A percentile compares a stretch with the other conserved stretches of the same genome.
Conservation (phyloP, 2,888 invertebrate species). For the Dione juno region DNA sequence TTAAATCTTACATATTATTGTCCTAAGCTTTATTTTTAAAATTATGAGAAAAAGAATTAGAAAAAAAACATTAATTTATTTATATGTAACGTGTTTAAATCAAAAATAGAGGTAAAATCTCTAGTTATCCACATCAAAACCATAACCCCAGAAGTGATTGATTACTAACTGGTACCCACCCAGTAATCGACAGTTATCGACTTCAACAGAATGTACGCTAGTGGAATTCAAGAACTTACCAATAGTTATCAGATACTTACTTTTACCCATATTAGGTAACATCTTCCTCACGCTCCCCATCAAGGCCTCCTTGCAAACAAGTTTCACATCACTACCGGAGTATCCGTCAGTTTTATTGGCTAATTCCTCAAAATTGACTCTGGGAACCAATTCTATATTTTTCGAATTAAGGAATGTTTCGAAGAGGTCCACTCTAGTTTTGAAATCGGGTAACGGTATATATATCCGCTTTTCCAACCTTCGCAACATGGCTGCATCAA, state of each 20-base stretch:
- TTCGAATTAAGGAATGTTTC: constrained; percentile 82
- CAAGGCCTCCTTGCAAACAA: constrained; percentile 94
- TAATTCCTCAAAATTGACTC: constrained; percentile 74
- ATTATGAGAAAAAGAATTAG: too few relatives aligned
- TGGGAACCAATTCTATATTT: constrained; percentile 71
- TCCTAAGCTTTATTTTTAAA: too few relatives aligned
- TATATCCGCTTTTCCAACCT: constrained; percentile 94
- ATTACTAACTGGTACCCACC: too few relatives aligned
- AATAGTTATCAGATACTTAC: constrained; percentile 25
- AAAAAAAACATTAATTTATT: too few relatives aligned
- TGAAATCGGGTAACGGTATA: constrained; percentile 88
- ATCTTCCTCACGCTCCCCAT: constrained; percentile 91
- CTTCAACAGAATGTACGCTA: too few relatives aligned
- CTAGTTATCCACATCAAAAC: too few relatives aligned
- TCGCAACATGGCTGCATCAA: constrained; percentile 93
- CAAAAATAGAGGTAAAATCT: too few relatives aligned
- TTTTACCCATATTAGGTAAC: constrained; percentile 62
- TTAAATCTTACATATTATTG: too few relatives aligned
- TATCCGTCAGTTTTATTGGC: constrained; percentile 87
- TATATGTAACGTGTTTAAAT: too few relatives aligned
- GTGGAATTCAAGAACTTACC: too few relatives aligned
- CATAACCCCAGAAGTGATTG: too few relatives aligned
- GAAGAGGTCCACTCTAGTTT: constrained; percentile 88
- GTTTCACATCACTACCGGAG: constrained; percentile 94
- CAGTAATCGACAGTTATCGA: too few relatives aligned